Evolutionary conservation across 2,797 vertebrate genomes (phyloP), one percentile per base, ranked within the genome.

Genomic region (Kryptopterus vitreolus): DNA sequence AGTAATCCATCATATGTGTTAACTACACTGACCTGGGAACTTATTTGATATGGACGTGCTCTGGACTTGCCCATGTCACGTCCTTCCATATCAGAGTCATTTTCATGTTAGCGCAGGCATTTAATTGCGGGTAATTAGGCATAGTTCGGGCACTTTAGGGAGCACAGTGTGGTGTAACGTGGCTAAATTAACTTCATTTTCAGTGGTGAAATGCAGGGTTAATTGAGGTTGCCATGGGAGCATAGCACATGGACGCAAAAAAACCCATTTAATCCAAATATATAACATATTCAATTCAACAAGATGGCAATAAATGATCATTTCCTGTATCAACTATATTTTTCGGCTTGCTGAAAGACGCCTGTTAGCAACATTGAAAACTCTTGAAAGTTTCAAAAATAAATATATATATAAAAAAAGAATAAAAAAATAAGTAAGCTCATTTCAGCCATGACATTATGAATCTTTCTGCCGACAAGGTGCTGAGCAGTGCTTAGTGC

Each of bases 81-180:
- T 92, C 55, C 55, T 88, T 93, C 92, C 92, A 94, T 94, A 94
- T 94, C 89, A 88, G 91, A 92, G 90, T 90, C 88, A 92, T 93
- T 93, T 95, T 94, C 90, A 94, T 89, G 87, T 94, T 94, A 94
- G 91, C 87, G 82, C 88, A 89, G 87, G 87, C 87, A 88, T 92
- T 93, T 94, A 94, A 95, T 94, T 94, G 92, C 86, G 92, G 90
- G 92, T 93, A 94, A 95, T 94, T 93, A 94, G 91, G 91, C 92
- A 89, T 94, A 91, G 81, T 91, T 86, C 74, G 82, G n/a, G 86
- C 86, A 81, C 90, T 90, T 90, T 89, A 88, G 88, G 85, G 90
- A 90, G 87, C 83, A 83, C 87, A 89, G 90, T 90, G 91, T 87
- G 31, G 82, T 86, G 89, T 88, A 89, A 90, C 89, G 88, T 86